Base-by-base conservation (phyloP, 1,140 invertebrate species). In the Doryteuthis pealeii region DNA sequence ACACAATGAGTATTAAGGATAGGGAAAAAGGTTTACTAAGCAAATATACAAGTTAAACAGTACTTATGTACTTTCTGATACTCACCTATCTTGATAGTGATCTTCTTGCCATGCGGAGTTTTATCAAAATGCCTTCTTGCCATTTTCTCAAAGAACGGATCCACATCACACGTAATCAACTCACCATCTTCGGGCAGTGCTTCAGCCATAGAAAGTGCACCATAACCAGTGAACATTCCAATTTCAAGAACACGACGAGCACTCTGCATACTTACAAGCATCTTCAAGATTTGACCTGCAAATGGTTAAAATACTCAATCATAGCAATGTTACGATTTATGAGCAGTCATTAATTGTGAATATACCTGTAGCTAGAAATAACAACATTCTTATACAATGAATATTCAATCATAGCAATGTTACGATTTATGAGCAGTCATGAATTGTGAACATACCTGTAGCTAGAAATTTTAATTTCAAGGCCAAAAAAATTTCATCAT, bases 211-310 rank as follows among this genome's bases (percentile, higher is more conserved):
- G 74, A 70, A 2, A 80, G 65, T 15, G 76, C 73, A 22, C 49
- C 70, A 76, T 70, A 80, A 66, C 78, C 78, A 31, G 76, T 80
- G 43, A 78, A 78, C 40, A 74, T 65, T 8, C 78, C 78, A 45
- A 80, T 31, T 45, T 80, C 78, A 54, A 79, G 43, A 14, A 78
- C 75, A 8, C 73, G 49, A 58, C 74, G 76, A 8, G 74, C 73
- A 40, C 73, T 75, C 14, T 40, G 40, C 33, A 77, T 72, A 35
- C 78, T 71, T n/a, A 71, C 70, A 32, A 71, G 40, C 40, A 71
- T 45, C 40, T 54, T 45, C 28, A 71, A 32, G 30, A 71, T n/a
- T 40, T 71, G 70, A 45, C 40, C 70, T 71, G 45, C 14, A 45
- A 54, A 71, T n/a, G 0, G 49, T 10, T 43, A 26, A 49, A 68